Evolutionary conservation across 2,113 vertebrate species (phyloP).

Genomic region (Chloropsis hardwickii): DNA sequence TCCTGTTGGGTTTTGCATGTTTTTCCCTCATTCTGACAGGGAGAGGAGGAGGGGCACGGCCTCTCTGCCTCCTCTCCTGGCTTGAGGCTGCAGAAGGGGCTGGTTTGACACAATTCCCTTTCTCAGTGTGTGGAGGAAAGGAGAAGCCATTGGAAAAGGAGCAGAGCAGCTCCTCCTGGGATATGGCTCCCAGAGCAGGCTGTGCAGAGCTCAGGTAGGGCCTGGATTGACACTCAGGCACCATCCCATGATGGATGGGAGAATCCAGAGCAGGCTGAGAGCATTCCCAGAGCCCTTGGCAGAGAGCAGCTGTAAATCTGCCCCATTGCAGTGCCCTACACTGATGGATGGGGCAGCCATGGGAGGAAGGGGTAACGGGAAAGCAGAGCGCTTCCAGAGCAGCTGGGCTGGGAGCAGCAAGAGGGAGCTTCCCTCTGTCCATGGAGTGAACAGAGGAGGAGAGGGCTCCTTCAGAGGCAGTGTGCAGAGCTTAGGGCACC

Average conservation of each 20-base stretch:
- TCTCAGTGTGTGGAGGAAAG: background rate
- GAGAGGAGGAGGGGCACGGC: accelerated
- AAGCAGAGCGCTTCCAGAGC: background rate
- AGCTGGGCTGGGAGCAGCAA: background rate
- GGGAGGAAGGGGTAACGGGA: background rate
- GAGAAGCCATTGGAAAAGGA: background rate
- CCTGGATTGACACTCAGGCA: accelerated
- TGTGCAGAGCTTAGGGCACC: accelerated
- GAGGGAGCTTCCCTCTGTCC: background rate
- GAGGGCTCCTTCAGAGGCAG: background rate
- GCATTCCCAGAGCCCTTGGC: background rate
- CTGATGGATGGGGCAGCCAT: background rate
- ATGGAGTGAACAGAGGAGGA: background rate
- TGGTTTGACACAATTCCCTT: background rate
- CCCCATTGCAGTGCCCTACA: accelerated
- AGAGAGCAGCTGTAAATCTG: background rate
- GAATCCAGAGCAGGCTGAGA: background rate
- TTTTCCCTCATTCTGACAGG: accelerated
- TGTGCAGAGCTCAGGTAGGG: background rate
- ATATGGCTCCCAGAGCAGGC: background rate
- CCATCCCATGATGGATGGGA: background rate
- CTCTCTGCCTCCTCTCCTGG: background rate
- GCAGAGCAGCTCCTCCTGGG: background rate
- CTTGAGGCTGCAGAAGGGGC: background rate
- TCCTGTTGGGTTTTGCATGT: background rate